Percentiles rank a stretch among this genome's conserved stretches.
Conservation (phyloP, 2,888 invertebrate genomes). For the Panzeria rudis region DNA sequence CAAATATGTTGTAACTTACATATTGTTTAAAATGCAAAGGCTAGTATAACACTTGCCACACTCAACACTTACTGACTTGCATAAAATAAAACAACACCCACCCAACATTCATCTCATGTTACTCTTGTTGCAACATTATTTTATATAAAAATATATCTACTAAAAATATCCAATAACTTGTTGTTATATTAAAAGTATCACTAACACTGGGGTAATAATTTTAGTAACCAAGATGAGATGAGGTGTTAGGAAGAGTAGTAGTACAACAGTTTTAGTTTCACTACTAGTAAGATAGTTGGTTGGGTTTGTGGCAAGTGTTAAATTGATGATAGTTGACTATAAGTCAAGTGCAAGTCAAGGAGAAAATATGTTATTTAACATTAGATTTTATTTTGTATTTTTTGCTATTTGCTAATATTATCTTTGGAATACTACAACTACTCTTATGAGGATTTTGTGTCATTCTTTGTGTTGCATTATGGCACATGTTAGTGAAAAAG, state of each 20-base stretch:
- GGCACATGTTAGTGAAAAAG: background rate
- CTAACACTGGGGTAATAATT: constrained; percentile 14
- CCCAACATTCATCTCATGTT: background rate
- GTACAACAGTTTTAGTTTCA: constrained; percentile 17
- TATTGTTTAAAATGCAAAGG: constrained; percentile 49
- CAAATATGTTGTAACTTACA: constrained; percentile 26
- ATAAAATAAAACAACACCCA: background rate
- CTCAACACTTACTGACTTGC: constrained; percentile 6
- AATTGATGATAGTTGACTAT: constrained; percentile 76
- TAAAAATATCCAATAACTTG: constrained; percentile 62
- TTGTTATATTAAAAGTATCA: constrained; percentile 54
- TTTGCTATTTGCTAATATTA: constrained; percentile 18
- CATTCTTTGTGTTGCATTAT: constrained; percentile 23
- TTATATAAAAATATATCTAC: constrained; percentile 35
- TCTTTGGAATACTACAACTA: constrained; percentile 12
- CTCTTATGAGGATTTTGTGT: background rate
- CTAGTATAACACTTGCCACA: constrained; percentile 54
- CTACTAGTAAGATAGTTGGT: background rate
- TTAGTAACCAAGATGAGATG: background rate
- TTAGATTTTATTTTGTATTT: constrained; percentile 9
- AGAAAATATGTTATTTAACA: constrained; percentile 68
- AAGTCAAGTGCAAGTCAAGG: constrained; percentile 75
- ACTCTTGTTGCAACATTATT: constrained; percentile 3
- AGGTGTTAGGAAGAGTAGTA: background rate
- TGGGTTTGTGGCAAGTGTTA: constrained; percentile 71